Evolutionary conservation across 2,797 vertebrate genomes (phyloP), one percentile per base, ranked within the genome.

Genomic region (Buceros bicornis): DNA sequence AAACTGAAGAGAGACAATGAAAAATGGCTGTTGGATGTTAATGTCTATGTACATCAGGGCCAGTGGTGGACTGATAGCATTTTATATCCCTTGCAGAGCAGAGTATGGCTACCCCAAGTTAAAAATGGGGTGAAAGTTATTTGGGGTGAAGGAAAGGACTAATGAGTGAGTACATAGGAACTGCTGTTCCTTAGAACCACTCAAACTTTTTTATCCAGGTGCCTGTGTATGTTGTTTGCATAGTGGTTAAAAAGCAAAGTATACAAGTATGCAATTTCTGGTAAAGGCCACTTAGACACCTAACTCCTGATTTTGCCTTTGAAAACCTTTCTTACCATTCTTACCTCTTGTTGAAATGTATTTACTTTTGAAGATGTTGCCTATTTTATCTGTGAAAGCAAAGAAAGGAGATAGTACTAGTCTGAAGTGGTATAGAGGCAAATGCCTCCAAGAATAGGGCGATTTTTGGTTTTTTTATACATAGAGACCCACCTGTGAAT

Each of bases 401-500:
- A 74, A 64, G 50, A 79, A 86, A 73, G 50, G 9, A 71, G 84
- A 11, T 26, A 91, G 58, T 90, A 79, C 43, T 76, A 84, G 40
- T 87, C 42, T 72, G 56, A 92, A 62, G 48, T 58, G 62, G 62
- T 82, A 84, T 31, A 66, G 48, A 56, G 95, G 60, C n/a, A 95
- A 95, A 86, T 79, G 77, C 43, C 70, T 95, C 87, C 61, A 83
- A 78, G 91, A 94, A 90, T 33, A 89, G 81, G 48, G 73, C 62
- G 24, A 4, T 10, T 50, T 54, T 66, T 77, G 76, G 45, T 64
- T 79, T 81, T 86, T 76, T 67, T 48, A 80, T 90, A 76, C 43
- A 57, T 28, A 60, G 70, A 90, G 62, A 71, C 89, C 89, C 83
- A 94, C 95, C 89, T 91, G 76, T 95, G 89, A 92, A 95, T 93